These are phyloP conservation scores for Nemotelus nigrinus DNA, from an alignment of 2,888 invertebrate species.

Conservation along the genomic window DNA sequence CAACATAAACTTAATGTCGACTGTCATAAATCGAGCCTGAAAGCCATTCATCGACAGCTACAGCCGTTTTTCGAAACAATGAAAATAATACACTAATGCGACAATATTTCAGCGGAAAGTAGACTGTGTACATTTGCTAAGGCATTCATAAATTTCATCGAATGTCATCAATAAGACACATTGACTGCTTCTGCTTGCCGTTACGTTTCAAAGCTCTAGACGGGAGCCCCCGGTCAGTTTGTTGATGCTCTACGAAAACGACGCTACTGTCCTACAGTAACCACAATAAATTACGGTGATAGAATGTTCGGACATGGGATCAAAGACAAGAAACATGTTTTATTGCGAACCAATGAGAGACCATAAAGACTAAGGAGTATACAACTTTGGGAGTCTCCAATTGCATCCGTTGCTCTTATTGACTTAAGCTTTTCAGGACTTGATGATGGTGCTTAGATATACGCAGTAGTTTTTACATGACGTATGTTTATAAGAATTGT, in stretches of 20 bases:
- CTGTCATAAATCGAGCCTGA: not conserved
- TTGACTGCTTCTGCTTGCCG: not conserved
- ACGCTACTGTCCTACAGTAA: not conserved
- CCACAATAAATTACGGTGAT: constrained; percentile 32
- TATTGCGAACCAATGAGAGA: constrained; percentile 2
- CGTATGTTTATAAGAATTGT: no score
- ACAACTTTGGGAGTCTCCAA: not conserved
- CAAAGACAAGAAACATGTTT: constrained; percentile 20
- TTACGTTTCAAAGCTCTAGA: not conserved
- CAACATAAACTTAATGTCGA: not conserved
- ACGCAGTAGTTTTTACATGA: no score
- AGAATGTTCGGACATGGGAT: constrained; percentile 5
- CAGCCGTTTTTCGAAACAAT: not conserved
- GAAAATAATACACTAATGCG: not conserved
- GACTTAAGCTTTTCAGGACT: not conserved
- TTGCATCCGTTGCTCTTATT: not conserved
- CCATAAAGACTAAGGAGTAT: not conserved
- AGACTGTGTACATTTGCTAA: not conserved
- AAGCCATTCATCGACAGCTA: not conserved
- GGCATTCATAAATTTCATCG: constrained; percentile 15
- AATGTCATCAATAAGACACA: constrained; percentile 28
- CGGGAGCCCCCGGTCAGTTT: not conserved
- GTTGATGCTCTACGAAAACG: not conserved
- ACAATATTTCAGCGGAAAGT: constrained; percentile 5
- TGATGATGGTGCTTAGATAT: no score